Evolutionary conservation across 2,113 vertebrate species (phyloP).

Genomic region (Phaethornis superciliosus): DNA sequence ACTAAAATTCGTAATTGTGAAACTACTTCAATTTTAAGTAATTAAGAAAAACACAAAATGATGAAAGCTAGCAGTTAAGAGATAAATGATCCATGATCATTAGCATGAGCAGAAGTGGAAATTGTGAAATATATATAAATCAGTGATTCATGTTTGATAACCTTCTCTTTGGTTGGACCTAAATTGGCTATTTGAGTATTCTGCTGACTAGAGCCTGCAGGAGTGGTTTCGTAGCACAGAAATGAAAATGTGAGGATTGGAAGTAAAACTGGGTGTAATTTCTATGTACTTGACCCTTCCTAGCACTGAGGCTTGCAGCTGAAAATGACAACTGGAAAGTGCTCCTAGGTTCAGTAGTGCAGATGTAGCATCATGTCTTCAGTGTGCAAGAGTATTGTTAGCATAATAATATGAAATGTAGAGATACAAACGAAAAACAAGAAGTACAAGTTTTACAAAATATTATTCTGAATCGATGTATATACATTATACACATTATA

Average conservation of each 20-base stretch:
- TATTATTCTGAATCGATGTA: slow-evolving; percentile 4
- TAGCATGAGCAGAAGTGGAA: background rate
- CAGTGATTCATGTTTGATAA: background rate
- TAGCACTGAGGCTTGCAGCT: background rate
- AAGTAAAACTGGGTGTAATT: background rate
- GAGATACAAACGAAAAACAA: background rate
- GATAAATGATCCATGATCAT: background rate
- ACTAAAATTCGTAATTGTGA: background rate
- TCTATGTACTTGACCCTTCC: background rate
- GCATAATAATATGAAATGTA: background rate
- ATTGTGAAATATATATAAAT: background rate
- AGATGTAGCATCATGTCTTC: background rate
- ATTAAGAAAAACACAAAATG: background rate
- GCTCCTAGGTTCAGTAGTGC: background rate
- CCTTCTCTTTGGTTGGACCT: background rate
- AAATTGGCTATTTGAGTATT: background rate
- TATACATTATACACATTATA: slow-evolving; percentile 37
- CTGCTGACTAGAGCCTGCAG: background rate
- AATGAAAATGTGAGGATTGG: background rate
- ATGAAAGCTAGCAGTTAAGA: background rate
- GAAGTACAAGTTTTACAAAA: background rate
- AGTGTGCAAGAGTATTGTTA: background rate
- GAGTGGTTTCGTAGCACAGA: background rate
- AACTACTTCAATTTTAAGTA: background rate
- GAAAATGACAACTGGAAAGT: background rate